Conservation (phyloP, 2,888 invertebrate species). For the Cheilosia grossa region DNA sequence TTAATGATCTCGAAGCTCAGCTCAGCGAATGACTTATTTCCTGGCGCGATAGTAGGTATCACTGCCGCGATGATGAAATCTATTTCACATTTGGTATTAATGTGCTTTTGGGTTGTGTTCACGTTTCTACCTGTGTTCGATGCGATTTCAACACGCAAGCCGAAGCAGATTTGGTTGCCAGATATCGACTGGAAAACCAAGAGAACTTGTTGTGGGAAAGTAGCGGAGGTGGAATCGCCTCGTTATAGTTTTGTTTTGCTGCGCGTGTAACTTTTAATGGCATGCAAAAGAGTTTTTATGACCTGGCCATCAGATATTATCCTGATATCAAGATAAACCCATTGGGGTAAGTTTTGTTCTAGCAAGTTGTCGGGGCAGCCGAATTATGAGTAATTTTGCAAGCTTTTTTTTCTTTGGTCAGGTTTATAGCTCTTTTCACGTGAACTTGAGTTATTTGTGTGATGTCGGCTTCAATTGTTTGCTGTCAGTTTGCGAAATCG, state of each 20-base stretch:
- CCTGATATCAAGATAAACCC: neutral
- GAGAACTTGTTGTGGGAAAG: conserved; percentile 15
- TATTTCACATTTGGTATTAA: conserved; percentile 47
- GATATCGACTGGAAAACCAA: neutral
- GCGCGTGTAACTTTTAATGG: neutral
- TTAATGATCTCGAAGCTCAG: conserved; percentile 58
- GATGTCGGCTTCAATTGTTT: too few species aligned
- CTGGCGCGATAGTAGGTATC: conserved; percentile 29
- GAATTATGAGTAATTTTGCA: too few species aligned
- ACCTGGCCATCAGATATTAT: neutral
- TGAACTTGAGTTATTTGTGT: too few species aligned
- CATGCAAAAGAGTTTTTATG: neutral
- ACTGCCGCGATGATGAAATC: conserved; percentile 50
- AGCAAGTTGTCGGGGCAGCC: too few species aligned
- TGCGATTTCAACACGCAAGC: conserved; percentile 9
- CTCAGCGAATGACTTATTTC: conserved; percentile 59
- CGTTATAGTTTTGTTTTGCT: neutral
- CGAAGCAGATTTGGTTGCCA: neutral
- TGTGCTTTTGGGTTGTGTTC: conserved; percentile 21
- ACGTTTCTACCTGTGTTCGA: neutral
- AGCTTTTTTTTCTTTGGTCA: too few species aligned
- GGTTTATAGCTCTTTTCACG: too few species aligned
- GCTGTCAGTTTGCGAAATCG: too few species aligned
- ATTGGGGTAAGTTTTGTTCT: too few species aligned
- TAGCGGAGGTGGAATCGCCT: neutral